Evolutionary conservation across 2,113 vertebrate genomes (phyloP), one percentile per base, ranked within the genome.

Genomic region (Eudyptes chrysolophus): DNA sequence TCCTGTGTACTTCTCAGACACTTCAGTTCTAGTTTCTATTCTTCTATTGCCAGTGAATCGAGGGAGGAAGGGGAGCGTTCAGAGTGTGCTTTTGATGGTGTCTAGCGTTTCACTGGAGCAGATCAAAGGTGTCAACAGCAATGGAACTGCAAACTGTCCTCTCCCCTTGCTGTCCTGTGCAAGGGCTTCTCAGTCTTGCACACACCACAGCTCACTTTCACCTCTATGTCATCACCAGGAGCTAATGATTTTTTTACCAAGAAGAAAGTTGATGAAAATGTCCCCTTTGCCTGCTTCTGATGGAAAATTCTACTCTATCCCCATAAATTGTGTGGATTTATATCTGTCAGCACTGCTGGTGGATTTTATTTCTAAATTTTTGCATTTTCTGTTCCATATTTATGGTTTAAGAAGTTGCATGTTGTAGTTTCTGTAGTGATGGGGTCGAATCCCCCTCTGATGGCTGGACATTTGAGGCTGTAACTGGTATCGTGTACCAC

Each of bases 1-100:
- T 79, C 61, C 54, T 2, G 0, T 9, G 36, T 11, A 29, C 80
- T 84, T 36, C 74, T 32, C 1, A 0, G 54, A 32, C 2, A 2
- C 79, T 62, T 12, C 22, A 9, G 54, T 62, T 93, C 21, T 51
- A 8, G 92, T 85, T 75, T 79, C 80, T 44, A 0, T 61, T 85
- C 48, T 42, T 18, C 60, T 10, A 1, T 32, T 19, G 25, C 25
- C 29, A 11, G 26, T 11, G 65, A 52, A 6, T n/a, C 1, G 2
- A 48, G 38, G 71, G 5, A 52, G 32, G 78, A 36, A 71, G 55
- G 42, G 62, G 21, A 75, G 34, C 2, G 10, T 13, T 26, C 76
- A 19, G 60, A 10, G 6, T 5, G 61, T 40, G 38, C 83, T 81
- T 68, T 60, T 2, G 1, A 2, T 26, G 32, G 44, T 16, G 9